A percentile compares a stretch with the other conserved stretches of the same genome.
Conservation (phyloP, 2,888 invertebrate genomes). For the Falcaria lacertinaria region DNA sequence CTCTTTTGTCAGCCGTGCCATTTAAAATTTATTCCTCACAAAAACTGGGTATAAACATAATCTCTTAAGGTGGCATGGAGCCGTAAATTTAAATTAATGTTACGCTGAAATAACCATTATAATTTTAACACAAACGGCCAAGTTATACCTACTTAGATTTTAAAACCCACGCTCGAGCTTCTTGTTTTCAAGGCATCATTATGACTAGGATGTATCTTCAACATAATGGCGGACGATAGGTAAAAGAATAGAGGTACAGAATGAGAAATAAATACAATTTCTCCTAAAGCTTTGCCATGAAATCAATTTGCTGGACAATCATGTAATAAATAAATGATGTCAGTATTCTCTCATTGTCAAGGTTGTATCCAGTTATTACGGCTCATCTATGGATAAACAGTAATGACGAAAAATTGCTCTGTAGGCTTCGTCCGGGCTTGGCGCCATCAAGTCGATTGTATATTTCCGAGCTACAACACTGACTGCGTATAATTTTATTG, state of each 20-base stretch:
- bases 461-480: slow-evolving; percentile 1
- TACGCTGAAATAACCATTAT: slow-evolving; percentile 29
- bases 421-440: slow-evolving; percentile 11
- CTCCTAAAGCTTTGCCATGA: slow-evolving; percentile 1
- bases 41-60: slow-evolving; percentile 22
- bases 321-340: too few species aligned
- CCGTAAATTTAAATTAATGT: slow-evolving; percentile 27
- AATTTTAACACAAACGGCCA: slow-evolving; percentile 33
- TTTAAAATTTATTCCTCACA: slow-evolving; percentile 3
- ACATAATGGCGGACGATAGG: slow-evolving; percentile 44
- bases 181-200: slow-evolving; percentile 42
- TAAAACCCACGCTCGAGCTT: slow-evolving; percentile 45
- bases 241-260: slow-evolving; percentile 42
- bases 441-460: slow-evolving; percentile 1
- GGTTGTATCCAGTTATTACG: slow-evolving; percentile 30
- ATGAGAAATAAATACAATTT: slow-evolving; percentile 53
- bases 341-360: slow-evolving; percentile 22
- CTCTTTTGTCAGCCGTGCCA: slow-evolving; percentile 5
- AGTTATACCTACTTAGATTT: slow-evolving; percentile 35
- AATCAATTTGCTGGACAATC: too few species aligned
- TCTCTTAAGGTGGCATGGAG: slow-evolving; percentile 26
- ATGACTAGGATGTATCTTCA: slow-evolving; percentile 30
- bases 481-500: too few species aligned
- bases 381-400: slow-evolving; percentile 22
- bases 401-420: slow-evolving; percentile 33